phyloP scores from a whole-genome alignment of 2,888 invertebrate genomes.

The Bombylius discolor region DNA sequence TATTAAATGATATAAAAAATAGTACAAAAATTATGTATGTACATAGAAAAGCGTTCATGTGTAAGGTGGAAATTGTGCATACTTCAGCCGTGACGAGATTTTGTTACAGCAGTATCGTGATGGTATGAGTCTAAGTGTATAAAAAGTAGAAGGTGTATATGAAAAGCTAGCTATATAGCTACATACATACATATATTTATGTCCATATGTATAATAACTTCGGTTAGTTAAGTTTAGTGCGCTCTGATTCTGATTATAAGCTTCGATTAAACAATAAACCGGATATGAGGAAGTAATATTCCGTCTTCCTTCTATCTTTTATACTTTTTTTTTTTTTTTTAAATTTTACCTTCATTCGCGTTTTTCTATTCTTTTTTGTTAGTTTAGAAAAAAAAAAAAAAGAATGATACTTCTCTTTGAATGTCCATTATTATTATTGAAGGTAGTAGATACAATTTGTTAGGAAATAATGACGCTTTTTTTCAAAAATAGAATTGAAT shows the following conservation, averaged over 20 bases:
- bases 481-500: too few relatives aligned
- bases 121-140: not conserved
- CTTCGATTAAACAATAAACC: constrained; percentile 10
- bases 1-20: too few relatives aligned
- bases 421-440: too few relatives aligned
- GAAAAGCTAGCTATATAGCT: not conserved
- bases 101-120: not conserved
- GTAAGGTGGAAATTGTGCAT: not conserved
- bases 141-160: not conserved
- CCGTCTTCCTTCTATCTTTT: constrained; percentile 2
- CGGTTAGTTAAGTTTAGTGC: not conserved
- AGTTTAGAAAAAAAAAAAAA: too few relatives aligned
- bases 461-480: too few relatives aligned
- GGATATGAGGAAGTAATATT: constrained; percentile 15
- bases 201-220: not conserved
- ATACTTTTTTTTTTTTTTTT: not conserved
- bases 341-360: not conserved
- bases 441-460: too few relatives aligned
- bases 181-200: not conserved
- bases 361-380: not conserved
- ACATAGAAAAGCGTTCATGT: not conserved
- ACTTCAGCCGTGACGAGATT: not conserved
- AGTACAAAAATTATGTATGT: too few relatives aligned
- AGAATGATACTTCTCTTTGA: too few relatives aligned
- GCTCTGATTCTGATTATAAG: constrained; percentile 10